phyloP scores from a whole-genome alignment of 2,888 invertebrate species.

The Acrocera orbiculus region DNA sequence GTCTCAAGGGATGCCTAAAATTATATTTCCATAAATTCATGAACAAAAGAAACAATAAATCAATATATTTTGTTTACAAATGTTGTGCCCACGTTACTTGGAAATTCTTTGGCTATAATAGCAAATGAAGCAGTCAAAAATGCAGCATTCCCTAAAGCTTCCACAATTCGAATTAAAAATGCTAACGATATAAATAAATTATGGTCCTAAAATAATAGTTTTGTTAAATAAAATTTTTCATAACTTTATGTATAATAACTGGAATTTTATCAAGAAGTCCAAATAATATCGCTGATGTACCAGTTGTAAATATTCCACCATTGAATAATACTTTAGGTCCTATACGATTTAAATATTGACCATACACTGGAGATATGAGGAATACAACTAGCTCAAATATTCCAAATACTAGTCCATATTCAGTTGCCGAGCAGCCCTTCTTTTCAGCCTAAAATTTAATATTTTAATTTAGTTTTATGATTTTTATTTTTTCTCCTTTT shows the following conservation, averaged over 20 bases:
- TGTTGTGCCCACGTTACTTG: constrained; percentile 65
- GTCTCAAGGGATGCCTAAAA: constrained; percentile 63
- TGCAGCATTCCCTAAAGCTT: constrained; percentile 74
- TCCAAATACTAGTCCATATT: constrained; percentile 76
- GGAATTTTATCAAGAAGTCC: constrained; percentile 30
- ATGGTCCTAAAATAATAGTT: constrained; percentile 34
- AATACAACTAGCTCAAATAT: constrained; percentile 72
- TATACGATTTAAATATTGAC: constrained; percentile 56
- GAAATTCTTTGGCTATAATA: constrained; percentile 75
- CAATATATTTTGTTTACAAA: constrained; percentile 44
- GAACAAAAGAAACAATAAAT: background rate
- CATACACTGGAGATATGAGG: constrained; percentile 64
- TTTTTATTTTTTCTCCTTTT: too few species aligned
- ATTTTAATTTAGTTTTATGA: background rate
- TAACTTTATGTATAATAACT: constrained; percentile 8
- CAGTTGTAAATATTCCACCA: constrained; percentile 65
- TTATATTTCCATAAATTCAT: background rate
- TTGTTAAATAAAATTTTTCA: background rate
- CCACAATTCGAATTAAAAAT: constrained; percentile 60
- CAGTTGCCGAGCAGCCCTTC: constrained; percentile 62
- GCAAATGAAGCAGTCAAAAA: constrained; percentile 75
- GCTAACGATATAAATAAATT: constrained; percentile 58
- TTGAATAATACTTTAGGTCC: constrained; percentile 70
- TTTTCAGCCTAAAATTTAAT: constrained; percentile 40
- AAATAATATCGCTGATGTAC: constrained; percentile 65